Evolutionary conservation across 2,113 vertebrate genomes (phyloP).

Genomic region (Macquaria ambigua): DNA sequence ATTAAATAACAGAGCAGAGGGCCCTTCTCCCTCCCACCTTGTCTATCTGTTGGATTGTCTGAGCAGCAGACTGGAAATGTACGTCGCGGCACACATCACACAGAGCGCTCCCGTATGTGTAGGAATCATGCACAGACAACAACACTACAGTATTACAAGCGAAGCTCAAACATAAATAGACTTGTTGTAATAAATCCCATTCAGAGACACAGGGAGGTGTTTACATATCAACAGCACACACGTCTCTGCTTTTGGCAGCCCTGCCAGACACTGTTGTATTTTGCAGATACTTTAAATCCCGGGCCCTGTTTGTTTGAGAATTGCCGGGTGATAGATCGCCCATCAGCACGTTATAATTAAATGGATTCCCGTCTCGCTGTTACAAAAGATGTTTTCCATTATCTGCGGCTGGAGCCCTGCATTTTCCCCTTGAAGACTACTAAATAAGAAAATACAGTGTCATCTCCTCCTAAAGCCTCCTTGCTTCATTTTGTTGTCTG

Average conservation of each 20-base stretch:
- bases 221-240: conserved; percentile 80
- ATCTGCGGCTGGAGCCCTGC: conserved; percentile 31
- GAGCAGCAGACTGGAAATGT: conserved; percentile 35
- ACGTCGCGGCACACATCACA: conserved; percentile 13
- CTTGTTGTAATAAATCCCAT: conserved; percentile 69
- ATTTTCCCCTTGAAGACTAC: conserved; percentile 48
- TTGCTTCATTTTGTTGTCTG: conserved; percentile 78
- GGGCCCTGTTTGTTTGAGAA: conserved; percentile 75
- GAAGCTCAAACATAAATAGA: conserved; percentile 75
- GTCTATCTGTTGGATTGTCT: conserved; percentile 28
- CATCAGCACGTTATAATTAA: conserved; percentile 80
- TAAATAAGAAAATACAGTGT: conserved; percentile 63
- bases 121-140: conserved; percentile 49
- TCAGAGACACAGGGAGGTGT: conserved; percentile 67
- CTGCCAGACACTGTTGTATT: conserved; percentile 68
- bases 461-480: conserved; percentile 69
- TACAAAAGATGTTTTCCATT: conserved; percentile 80
- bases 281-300: conserved; percentile 75
- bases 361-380: conserved; percentile 71
- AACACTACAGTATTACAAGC: conserved; percentile 51
- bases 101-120: conserved; percentile 15
- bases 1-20: conserved; percentile 75
- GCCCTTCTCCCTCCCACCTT: conserved; percentile 51
- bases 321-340: conserved; percentile 68
- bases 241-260: conserved; percentile 62